Conservation (phyloP, 2,888 invertebrate genomes). For the Norana najaformis region DNA sequence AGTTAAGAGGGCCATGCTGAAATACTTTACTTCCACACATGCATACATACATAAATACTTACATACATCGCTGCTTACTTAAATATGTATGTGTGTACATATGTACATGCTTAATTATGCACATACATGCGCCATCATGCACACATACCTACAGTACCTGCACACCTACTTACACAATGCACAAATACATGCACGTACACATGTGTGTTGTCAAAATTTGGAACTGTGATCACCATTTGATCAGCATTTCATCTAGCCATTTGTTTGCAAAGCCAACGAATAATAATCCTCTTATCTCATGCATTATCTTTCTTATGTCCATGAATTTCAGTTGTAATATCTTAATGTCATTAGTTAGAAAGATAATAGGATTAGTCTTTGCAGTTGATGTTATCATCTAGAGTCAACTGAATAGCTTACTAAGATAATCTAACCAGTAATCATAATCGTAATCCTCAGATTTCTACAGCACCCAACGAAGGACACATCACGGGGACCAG, state of each 20-base stretch:
- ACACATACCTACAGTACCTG: not conserved
- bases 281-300: not conserved
- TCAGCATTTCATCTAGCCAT: not conserved
- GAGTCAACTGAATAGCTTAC: not conserved
- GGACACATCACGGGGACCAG: too few relatives aligned
- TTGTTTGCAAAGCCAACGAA: not conserved
- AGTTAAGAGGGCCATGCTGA: too few relatives aligned
- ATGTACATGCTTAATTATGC: not conserved
- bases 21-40: not conserved
- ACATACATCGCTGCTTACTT: not conserved
- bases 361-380: not conserved
- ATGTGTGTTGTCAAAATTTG: not conserved
- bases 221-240: not conserved
- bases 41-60: not conserved
- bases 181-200: not conserved
- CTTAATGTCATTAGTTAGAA: not conserved
- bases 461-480: too few relatives aligned
- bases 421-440: not conserved
- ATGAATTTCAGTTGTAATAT: not conserved
- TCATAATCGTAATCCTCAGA: too few relatives aligned
- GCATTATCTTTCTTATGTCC: not conserved
- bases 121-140: not conserved
- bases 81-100: slow-evolving; percentile 27
- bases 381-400: not conserved
- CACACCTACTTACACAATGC: too few relatives aligned